Conservation (phyloP, 2,113 vertebrate genomes). For the Condylura cristata region DNA sequence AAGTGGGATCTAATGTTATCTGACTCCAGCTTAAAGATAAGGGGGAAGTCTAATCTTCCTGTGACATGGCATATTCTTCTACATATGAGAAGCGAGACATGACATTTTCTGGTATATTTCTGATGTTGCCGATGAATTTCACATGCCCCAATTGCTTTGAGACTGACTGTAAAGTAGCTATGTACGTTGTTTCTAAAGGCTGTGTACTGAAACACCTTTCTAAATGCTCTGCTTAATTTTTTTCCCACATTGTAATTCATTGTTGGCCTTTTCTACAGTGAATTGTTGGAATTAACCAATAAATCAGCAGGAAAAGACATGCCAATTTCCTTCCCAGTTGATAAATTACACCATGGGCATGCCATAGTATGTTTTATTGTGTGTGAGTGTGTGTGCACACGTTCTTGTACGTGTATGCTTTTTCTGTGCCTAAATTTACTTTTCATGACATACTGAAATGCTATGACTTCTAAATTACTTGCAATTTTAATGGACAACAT, state of each 20-base stretch:
- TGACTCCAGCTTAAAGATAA: background rate
- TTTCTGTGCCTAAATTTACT: slow-evolving; percentile 68
- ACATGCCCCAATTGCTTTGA: slow-evolving; percentile 35
- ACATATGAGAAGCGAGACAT: background rate
- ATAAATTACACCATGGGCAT: slow-evolving; percentile 86
- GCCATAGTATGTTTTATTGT: slow-evolving; percentile 81
- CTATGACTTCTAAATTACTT: slow-evolving; percentile 55
- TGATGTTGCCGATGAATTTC: background rate
- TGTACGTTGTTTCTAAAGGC: slow-evolving; percentile 77
- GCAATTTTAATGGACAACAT: slow-evolving; percentile 64
- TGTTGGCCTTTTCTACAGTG: slow-evolving; percentile 89
- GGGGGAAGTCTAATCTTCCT: background rate
- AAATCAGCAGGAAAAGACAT: slow-evolving; percentile 90
- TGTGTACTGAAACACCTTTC: slow-evolving; percentile 79
- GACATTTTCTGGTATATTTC: background rate
- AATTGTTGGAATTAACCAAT: slow-evolving; percentile 89
- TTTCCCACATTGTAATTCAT: slow-evolving; percentile 86
- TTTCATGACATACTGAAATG: slow-evolving; percentile 62
- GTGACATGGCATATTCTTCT: background rate
- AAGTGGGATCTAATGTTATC: background rate
- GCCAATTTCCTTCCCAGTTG: slow-evolving; percentile 89
- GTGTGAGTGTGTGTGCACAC: slow-evolving; percentile 37
- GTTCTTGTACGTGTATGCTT: background rate
- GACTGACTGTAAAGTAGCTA: slow-evolving; percentile 53
- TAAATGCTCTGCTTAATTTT: slow-evolving; percentile 85